Evolutionary conservation across 2,888 invertebrate species (phyloP), one percentile per base, ranked within the genome.

Genomic region (Pachydiplax longipennis): DNA sequence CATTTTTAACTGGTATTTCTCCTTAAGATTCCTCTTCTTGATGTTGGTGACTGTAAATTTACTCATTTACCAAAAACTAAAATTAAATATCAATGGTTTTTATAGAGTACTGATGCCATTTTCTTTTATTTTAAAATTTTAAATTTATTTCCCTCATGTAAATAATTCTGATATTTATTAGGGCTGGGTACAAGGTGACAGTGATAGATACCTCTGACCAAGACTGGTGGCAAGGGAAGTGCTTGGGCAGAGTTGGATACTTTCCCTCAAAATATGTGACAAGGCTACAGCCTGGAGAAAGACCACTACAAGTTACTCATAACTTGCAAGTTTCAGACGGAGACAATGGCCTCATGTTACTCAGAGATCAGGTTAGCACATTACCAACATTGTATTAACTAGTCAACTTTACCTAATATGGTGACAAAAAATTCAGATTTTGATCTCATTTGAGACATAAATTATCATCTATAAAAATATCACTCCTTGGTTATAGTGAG

Each of bases 141-240:
- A n/a, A n/a, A n/a, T 18, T 18, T 53, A 18, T 18, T 18, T 53
- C 53, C 0, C 53, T 18, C 2, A 5, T 53, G 18, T 18, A 53
- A 18, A 3, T 18, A 18, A 18, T 25, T 44, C 12, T 37, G 15
- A 22, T n/a, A 15, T 73, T 93, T 90, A 94, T 92, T 93, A 95
- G 95, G 92, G 98, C 98, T 37, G 98, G 98, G 4, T 97, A 97
- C 94, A 96, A 97, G 94, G 97, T 99, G 90, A 98, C 98, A 18
- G 98, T 99, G 91, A 98, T 98, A 92, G 99, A 99, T 93, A 98
- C 98, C 82, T 97, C 98, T 0, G 99, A 99, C 94, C 97, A 97
- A 18, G 98, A 99, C 93, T 99, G 99, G 99, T 99, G 99, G 99
- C 98, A 98, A 95, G 99, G 99, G 83, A 98, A 98, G 94, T 98